Percentiles rank a stretch among this genome's conserved stretches.
These are phyloP conservation scores for Kryphioiulus occultus DNA, from an alignment of 2,888 invertebrate species.

Conservation along the genomic window DNA sequence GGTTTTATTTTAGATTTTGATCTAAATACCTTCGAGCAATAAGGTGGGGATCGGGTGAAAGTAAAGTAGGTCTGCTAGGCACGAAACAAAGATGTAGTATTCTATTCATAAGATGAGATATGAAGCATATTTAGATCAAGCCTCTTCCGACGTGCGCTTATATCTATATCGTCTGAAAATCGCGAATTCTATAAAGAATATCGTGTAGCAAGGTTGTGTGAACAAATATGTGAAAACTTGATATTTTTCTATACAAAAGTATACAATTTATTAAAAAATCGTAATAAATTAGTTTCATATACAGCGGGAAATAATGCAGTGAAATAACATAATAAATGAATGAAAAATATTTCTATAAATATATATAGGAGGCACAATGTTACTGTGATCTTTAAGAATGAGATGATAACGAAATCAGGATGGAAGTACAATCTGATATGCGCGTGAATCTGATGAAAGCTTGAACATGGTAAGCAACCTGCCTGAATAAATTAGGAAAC, in stretches of 20 bases:
- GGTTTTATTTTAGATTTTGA: not conserved
- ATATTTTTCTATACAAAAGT: slow-evolving; percentile 29
- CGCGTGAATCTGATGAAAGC: not conserved
- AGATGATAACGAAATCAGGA: not conserved
- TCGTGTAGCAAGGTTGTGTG: not conserved
- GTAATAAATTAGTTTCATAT: slow-evolving; percentile 27
- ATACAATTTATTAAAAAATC: slow-evolving; percentile 40
- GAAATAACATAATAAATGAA: slow-evolving; percentile 2
- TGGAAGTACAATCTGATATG: not conserved
- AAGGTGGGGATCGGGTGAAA: not conserved
- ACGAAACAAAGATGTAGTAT: slow-evolving; percentile 24
- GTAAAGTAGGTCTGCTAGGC: not conserved
- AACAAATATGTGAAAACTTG: not conserved
- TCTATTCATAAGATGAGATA: not conserved
- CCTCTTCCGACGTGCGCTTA: not conserved
- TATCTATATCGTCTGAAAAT: not conserved
- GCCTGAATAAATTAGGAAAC: not conserved
- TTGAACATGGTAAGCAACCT: not conserved
- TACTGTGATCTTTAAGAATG: not conserved
- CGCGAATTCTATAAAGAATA: not conserved
- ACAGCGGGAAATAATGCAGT: not conserved
- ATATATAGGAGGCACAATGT: not conserved
- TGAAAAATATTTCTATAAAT: not conserved
- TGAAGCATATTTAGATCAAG: not conserved
- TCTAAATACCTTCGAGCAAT: not conserved